phyloP scores from a whole-genome alignment of 2,888 invertebrate species.

The Drosophila mimica region DNA sequence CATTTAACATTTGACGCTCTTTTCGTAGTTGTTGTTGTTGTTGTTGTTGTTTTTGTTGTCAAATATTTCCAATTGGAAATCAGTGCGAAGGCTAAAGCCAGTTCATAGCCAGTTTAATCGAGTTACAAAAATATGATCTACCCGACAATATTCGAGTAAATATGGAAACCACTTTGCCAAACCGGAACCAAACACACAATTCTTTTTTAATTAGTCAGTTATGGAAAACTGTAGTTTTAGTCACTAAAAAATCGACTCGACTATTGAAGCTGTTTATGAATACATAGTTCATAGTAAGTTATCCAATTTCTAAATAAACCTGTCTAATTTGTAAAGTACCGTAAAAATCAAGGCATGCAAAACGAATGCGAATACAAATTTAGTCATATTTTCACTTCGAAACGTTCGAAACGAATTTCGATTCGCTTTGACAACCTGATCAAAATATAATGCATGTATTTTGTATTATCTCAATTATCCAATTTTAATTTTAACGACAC shows the following conservation, averaged over 20 bases:
- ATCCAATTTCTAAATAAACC: not conserved
- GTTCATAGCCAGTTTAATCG: conserved; percentile 19
- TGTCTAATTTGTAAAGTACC: not conserved
- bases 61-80: conserved; percentile 19
- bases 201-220: not conserved
- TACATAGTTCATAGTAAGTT: not conserved
- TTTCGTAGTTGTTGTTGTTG: not conserved
- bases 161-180: not conserved
- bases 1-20: conserved; percentile 28
- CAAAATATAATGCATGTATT: not conserved
- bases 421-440: not conserved
- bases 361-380: not conserved
- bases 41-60: not conserved
- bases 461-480: not conserved
- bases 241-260: not conserved
- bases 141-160: not conserved
- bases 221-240: not conserved
- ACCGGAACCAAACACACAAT: not conserved
- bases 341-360: not conserved
- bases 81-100: conserved; percentile 42
- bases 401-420: not conserved
- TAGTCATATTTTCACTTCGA: not conserved
- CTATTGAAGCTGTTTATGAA: not conserved
- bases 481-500: not conserved
- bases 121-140: conserved; percentile 9